Conservation (phyloP, 2,113 vertebrate genomes). For the Penelope pileata region DNA sequence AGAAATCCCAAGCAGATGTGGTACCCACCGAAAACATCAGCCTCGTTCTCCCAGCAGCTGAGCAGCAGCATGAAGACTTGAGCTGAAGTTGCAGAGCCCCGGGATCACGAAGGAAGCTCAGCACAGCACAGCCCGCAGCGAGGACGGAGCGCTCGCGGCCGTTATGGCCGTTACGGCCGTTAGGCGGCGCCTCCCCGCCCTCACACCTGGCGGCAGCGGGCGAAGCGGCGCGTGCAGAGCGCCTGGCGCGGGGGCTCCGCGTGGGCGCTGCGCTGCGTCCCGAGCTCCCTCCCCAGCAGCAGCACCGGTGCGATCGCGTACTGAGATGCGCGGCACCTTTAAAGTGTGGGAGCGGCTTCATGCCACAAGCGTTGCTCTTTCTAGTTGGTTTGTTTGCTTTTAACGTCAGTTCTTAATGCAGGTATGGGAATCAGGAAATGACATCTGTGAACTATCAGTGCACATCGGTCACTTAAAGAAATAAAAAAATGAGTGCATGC, state of each 20-base stretch:
- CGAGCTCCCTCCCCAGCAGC: no score
- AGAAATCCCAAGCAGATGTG: fast-evolving
- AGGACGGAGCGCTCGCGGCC: not conserved
- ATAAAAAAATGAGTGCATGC: fast-evolving
- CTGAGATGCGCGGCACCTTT: fast-evolving
- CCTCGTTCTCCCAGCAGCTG: not conserved
- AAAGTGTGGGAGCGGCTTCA: fast-evolving
- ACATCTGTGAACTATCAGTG: not conserved
- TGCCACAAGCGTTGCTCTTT: not conserved
- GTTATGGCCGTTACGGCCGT: no score
- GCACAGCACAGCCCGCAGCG: not conserved
- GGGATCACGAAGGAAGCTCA: no score
- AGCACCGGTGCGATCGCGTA: not conserved
- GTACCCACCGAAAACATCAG: not conserved
- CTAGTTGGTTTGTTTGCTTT: fast-evolving
- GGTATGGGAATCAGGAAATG: fast-evolving
- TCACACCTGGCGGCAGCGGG: not conserved
- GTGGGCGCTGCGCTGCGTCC: no score
- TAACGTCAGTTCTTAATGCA: fast-evolving
- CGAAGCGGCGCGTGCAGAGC: no score
- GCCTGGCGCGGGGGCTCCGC: no score
- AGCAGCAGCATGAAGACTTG: fast-evolving
- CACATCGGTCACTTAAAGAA: fast-evolving
- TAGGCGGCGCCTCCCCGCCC: not conserved
- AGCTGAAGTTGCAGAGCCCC: fast-evolving